These are phyloP conservation scores for Amphilophus citrinellus DNA, from an alignment of 2,113 vertebrate genomes.

Conservation along the genomic window DNA sequence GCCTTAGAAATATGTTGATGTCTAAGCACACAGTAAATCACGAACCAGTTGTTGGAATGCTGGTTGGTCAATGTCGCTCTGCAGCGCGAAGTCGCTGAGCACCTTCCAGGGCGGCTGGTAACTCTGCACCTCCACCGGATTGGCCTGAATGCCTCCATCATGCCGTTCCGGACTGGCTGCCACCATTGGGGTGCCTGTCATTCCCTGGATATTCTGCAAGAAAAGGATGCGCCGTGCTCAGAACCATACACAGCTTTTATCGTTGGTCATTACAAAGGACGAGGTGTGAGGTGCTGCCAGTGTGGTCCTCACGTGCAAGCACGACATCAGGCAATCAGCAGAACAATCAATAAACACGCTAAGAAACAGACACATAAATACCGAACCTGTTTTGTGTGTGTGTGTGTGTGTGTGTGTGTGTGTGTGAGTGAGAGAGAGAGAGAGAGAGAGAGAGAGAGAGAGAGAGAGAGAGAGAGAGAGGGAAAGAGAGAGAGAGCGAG, in stretches of 20 bases:
- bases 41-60: slow-evolving; percentile 99
- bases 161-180: slow-evolving; percentile 97
- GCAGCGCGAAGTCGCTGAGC: slow-evolving; percentile 98
- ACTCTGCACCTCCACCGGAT: slow-evolving; percentile 98
- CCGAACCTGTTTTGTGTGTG: no score
- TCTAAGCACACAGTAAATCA: not conserved
- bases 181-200: slow-evolving; percentile 99
- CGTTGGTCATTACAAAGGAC: not conserved
- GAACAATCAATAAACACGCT: slow-evolving; percentile 16
- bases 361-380: not conserved
- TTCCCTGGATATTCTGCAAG: slow-evolving; percentile 97
- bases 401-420: not conserved
- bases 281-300: not conserved
- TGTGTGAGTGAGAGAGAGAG: not conserved
- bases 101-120: slow-evolving; percentile 99
- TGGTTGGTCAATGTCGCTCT: slow-evolving; percentile 99
- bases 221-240: not conserved
- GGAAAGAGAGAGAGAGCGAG: not conserved
- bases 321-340: slow-evolving; percentile 27
- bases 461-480: not conserved
- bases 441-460: not conserved
- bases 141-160: slow-evolving; percentile 96
- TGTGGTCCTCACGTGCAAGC: not conserved
- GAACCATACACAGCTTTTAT: not conserved
- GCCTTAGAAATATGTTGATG: not conserved